phyloP scores from a whole-genome alignment of 1,140 invertebrate species.

The Gerris buenoi region DNA sequence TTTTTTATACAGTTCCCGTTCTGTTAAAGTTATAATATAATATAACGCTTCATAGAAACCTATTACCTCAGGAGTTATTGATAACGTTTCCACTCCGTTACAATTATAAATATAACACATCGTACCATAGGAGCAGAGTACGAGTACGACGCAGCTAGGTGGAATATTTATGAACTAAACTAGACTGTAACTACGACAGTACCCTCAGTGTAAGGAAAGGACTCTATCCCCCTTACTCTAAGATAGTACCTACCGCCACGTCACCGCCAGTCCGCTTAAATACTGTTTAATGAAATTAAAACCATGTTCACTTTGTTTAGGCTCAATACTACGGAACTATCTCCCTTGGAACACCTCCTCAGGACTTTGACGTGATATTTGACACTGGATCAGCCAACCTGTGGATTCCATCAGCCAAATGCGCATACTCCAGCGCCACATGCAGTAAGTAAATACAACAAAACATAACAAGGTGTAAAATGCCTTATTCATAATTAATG shows the following conservation, averaged over 20 bases:
- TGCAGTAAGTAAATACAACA: slow-evolving; percentile 15
- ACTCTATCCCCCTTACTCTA: too few relatives aligned
- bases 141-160: too few relatives aligned
- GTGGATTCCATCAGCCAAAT: slow-evolving; percentile 13
- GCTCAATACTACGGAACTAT: slow-evolving; percentile 13
- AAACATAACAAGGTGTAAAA: too few relatives aligned
- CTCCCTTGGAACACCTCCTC: slow-evolving; percentile 10
- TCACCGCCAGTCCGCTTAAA: too few relatives aligned
- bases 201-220: too few relatives aligned
- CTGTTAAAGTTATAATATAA: too few relatives aligned
- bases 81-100: not conserved
- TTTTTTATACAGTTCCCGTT: not conserved
- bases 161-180: not conserved
- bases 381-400: slow-evolving; percentile 15
- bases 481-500: too few relatives aligned
- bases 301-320: slow-evolving; percentile 4
- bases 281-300: not conserved
- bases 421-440: not conserved
- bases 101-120: not conserved
- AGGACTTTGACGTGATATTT: slow-evolving; percentile 14
- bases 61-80: too few relatives aligned
- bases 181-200: not conserved
- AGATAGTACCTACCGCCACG: too few relatives aligned
- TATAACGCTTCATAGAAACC: too few relatives aligned
- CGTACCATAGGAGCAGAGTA: too few relatives aligned